phyloP scores from a whole-genome alignment of 1,140 invertebrate species.

The Drosophila kikkawai region DNA sequence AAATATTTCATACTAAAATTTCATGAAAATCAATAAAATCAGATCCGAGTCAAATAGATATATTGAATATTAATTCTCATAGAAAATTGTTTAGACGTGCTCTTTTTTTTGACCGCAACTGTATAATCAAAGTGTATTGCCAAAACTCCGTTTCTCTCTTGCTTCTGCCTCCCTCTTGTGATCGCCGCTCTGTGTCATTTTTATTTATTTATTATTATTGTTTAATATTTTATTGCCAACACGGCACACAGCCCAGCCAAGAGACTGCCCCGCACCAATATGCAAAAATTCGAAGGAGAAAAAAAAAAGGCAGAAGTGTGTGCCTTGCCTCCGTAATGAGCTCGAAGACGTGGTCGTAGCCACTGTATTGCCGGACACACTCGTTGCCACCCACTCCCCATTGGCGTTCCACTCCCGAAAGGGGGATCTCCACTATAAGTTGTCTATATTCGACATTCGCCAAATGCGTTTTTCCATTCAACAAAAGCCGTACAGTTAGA shows the following conservation, averaged over 20 bases:
- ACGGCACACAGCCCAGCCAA: slow-evolving; percentile 44
- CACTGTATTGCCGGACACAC: slow-evolving; percentile 56
- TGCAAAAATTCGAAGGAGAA: slow-evolving; percentile 69
- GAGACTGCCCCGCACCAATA: slow-evolving; percentile 51
- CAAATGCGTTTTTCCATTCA: slow-evolving; percentile 68
- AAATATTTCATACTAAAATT: too few relatives aligned
- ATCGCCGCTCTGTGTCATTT: slow-evolving; percentile 44
- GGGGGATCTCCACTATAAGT: slow-evolving; percentile 52
- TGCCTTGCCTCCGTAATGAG: slow-evolving; percentile 75
- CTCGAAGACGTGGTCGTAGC: slow-evolving; percentile 41
- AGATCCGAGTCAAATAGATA: too few relatives aligned
- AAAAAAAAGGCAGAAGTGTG: slow-evolving; percentile 60
- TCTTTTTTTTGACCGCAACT: slow-evolving; percentile 16
- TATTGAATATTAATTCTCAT: not conserved
- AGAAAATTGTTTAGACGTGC: not conserved
- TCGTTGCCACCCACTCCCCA: slow-evolving; percentile 32
- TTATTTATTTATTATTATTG: slow-evolving; percentile 68
- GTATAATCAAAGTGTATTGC: slow-evolving; percentile 33
- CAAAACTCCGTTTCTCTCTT: slow-evolving; percentile 19
- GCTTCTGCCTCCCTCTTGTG: not conserved
- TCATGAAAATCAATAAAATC: too few relatives aligned
- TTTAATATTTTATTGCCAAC: slow-evolving; percentile 64
- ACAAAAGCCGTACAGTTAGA: slow-evolving; percentile 28
- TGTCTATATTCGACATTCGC: slow-evolving; percentile 59
- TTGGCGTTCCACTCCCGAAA: slow-evolving; percentile 5